Evolutionary conservation across 1,140 invertebrate species (phyloP).

Genomic region (Drosophila sulfurigaster): DNA sequence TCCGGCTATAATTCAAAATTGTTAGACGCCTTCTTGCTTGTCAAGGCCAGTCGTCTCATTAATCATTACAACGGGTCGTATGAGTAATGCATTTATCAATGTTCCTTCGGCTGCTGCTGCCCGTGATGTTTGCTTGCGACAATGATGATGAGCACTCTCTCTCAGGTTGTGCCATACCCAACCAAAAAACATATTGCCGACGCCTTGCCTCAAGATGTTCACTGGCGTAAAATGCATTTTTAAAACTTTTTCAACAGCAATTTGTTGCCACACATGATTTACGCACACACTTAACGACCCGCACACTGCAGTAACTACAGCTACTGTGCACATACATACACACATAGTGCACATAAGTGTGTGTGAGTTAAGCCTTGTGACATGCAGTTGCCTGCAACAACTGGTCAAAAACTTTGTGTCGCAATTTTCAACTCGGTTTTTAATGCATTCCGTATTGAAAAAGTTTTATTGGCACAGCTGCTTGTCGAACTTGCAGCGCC

Average conservation of each 20-base stretch:
- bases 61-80: slow-evolving; percentile 50
- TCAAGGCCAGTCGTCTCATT: slow-evolving; percentile 46
- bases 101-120: slow-evolving; percentile 23
- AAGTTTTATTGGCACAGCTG: slow-evolving; percentile 78
- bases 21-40: slow-evolving; percentile 29
- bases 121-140: slow-evolving; percentile 3
- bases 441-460: slow-evolving; percentile 74
- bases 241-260: slow-evolving; percentile 60
- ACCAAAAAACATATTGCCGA: slow-evolving; percentile 37
- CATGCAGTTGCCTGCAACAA: slow-evolving; percentile 27
- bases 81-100: slow-evolving; percentile 69
- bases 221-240: slow-evolving; percentile 65
- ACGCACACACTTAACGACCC: slow-evolving; percentile 17
- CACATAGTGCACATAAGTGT: neutral
- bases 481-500: slow-evolving; percentile 20
- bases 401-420: slow-evolving; percentile 73
- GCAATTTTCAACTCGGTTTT: slow-evolving; percentile 71
- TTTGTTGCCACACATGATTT: slow-evolving; percentile 70
- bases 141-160: neutral
- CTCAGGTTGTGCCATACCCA: neutral
- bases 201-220: slow-evolving; percentile 34
- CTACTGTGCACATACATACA: neutral
- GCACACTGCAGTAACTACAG: slow-evolving; percentile 10
- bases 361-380: slow-evolving; percentile 13
- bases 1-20: slow-evolving; percentile 53